These are phyloP conservation scores for Caenorhabditis sp. DNA, from an alignment of 2,888 invertebrate genomes.

Conservation along the genomic window DNA sequence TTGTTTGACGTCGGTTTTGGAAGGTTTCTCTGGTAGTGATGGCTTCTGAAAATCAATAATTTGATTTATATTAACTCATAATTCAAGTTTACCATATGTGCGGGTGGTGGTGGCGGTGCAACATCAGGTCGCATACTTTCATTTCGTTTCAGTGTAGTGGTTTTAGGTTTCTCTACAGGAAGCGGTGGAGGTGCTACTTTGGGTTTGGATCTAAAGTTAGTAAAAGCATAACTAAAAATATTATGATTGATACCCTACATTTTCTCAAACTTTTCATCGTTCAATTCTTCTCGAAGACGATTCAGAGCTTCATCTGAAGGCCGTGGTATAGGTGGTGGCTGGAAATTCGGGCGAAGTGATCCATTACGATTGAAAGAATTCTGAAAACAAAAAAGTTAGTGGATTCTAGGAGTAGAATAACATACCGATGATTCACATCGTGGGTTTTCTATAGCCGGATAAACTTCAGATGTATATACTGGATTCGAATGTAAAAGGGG, in stretches of 20 bases:
- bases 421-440: not conserved
- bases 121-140: slow-evolving; percentile 45
- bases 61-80: not conserved
- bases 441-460: slow-evolving; percentile 19
- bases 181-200: slow-evolving; percentile 19
- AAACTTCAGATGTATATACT: slow-evolving; percentile 9
- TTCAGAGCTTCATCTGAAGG: slow-evolving; percentile 31
- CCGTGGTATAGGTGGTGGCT: slow-evolving; percentile 41
- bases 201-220: slow-evolving; percentile 17
- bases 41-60: slow-evolving; percentile 26
- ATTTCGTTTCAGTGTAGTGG: slow-evolving; percentile 17
- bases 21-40: slow-evolving; percentile 31
- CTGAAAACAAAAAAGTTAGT: no score
- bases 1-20: slow-evolving; percentile 5
- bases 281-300: slow-evolving; percentile 23
- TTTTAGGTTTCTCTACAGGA: slow-evolving; percentile 22
- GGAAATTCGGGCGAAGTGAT: slow-evolving; percentile 19
- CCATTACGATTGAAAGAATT: slow-evolving; percentile 27
- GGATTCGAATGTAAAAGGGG: slow-evolving; percentile 14
- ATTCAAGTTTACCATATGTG: slow-evolving; percentile 23
- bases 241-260: slow-evolving; percentile 5
- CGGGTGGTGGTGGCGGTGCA: slow-evolving; percentile 47
- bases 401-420: no score
- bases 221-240: slow-evolving; percentile 1
- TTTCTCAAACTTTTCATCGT: slow-evolving; percentile 26